Evolutionary conservation across 2,888 invertebrate species (phyloP).

Genomic region (Anticlea derivata): DNA sequence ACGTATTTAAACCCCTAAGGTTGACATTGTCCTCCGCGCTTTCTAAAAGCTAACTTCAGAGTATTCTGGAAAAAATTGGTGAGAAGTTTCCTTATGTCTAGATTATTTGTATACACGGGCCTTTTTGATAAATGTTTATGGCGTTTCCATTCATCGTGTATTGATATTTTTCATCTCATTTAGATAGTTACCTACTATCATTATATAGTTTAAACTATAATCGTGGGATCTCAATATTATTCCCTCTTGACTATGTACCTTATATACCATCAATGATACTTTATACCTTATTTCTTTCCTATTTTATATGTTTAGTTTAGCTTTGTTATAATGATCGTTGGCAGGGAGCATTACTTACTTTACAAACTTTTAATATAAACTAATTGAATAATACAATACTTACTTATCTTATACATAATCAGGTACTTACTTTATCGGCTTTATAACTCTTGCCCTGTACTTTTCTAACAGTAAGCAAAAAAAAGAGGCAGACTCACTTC

Average conservation of each 20-base stretch:
- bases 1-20: no score
- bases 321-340: slow-evolving; percentile 8
- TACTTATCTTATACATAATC: no score
- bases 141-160: not conserved
- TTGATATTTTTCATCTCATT: slow-evolving; percentile 5
- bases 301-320: not conserved
- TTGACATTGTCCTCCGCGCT: no score
- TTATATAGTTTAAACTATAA: slow-evolving; percentile 7
- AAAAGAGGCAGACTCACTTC: no score
- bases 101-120: not conserved
- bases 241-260: slow-evolving; percentile 20
- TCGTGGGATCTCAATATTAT: slow-evolving; percentile 29
- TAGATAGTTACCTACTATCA: not conserved
- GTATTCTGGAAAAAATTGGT: no score
- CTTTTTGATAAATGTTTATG: slow-evolving; percentile 2
- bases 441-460: no score
- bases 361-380: no score
- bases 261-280: slow-evolving; percentile 19
- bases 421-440: no score
- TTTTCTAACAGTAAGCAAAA: no score
- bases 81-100: not conserved
- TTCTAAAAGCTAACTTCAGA: no score
- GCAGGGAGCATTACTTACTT: not conserved
- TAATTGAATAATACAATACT: no score
- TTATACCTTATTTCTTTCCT: slow-evolving; percentile 8